Conservation (phyloP, 1,140 invertebrate genomes). For the Calephelis nemesis region DNA sequence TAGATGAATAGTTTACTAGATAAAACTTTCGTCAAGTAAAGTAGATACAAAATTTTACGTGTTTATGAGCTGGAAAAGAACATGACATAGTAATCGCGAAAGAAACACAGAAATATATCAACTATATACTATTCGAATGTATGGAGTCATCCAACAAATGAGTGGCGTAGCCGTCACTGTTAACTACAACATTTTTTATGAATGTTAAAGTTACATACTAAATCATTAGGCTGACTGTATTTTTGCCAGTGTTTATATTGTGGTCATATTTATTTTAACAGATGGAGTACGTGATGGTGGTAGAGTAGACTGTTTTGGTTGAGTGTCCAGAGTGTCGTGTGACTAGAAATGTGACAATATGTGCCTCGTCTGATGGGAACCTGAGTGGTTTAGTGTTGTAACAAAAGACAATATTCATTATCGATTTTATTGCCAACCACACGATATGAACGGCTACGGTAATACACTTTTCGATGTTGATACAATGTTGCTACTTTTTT, state of each 20-base stretch:
- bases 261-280: slow-evolving; percentile 18
- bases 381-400: slow-evolving; percentile 33
- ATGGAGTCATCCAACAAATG: not conserved
- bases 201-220: not conserved
- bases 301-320: slow-evolving; percentile 40
- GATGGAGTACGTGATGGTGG: slow-evolving; percentile 39
- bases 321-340: slow-evolving; percentile 42
- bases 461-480: not conserved
- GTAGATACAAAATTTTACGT: too few species aligned
- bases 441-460: slow-evolving; percentile 15
- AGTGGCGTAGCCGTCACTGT: not conserved
- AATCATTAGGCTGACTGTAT: slow-evolving; percentile 22
- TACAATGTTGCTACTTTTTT: not conserved
- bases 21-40: too few species aligned
- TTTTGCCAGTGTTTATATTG: slow-evolving; percentile 13
- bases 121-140: too few species aligned
- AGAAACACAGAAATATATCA: too few species aligned
- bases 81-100: too few species aligned
- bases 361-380: slow-evolving; percentile 40
- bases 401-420: slow-evolving; percentile 29
- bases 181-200: not conserved
- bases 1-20: too few species aligned
- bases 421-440: slow-evolving; percentile 23
- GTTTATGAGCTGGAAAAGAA: too few species aligned
- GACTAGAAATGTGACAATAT: slow-evolving; percentile 25